Percentiles rank a stretch among this genome's conserved stretches.
These are phyloP conservation scores for Oreohelix idahoensis DNA, from an alignment of 1,140 invertebrate genomes.

Conservation along the genomic window DNA sequence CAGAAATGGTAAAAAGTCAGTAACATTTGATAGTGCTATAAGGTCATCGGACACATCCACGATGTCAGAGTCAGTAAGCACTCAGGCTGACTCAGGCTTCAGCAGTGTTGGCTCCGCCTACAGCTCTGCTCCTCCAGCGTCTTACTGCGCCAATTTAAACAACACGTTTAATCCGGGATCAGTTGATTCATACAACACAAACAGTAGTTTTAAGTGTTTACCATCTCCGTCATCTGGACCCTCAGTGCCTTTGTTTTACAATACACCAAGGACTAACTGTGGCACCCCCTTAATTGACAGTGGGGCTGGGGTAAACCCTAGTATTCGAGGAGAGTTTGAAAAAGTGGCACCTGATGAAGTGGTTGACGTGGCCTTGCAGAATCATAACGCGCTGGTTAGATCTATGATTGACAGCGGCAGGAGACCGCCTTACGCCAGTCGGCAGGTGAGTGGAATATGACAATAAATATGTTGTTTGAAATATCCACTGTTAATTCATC, in stretches of 20 bases:
- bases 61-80: neutral
- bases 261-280: neutral
- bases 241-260: neutral
- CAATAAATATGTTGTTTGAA: too few relatives aligned
- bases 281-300: neutral
- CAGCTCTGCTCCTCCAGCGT: too few relatives aligned
- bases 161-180: neutral
- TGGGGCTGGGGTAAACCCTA: neutral
- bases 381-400: slow-evolving; percentile 46
- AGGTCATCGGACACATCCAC: slow-evolving; percentile 2
- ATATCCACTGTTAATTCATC: too few relatives aligned
- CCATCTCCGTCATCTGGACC: neutral
- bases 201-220: neutral
- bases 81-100: neutral
- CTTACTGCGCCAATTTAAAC: neutral
- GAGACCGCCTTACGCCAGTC: neutral
- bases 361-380: slow-evolving; percentile 35
- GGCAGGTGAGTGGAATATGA: slow-evolving; percentile 4
- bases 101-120: neutral
- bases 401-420: slow-evolving; percentile 30
- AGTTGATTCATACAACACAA: neutral
- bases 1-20: slow-evolving; percentile 22
- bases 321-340: neutral
- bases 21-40: slow-evolving; percentile 29
- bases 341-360: slow-evolving; percentile 11